Percentiles rank a stretch among this genome's conserved stretches.
phyloP scores from a whole-genome alignment of 1,140 invertebrate genomes.

The Diorhabda elongata region DNA sequence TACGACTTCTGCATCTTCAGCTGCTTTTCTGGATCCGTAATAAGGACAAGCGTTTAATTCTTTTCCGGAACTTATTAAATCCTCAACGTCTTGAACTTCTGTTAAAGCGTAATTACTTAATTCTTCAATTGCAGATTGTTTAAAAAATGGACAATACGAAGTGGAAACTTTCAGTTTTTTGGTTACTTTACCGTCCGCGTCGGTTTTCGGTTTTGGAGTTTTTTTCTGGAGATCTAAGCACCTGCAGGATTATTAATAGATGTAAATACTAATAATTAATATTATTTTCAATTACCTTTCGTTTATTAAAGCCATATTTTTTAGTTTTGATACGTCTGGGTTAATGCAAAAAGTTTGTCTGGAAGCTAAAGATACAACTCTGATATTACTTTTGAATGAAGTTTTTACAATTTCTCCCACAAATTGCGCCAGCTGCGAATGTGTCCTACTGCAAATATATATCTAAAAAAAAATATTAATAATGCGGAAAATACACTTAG shows the following conservation, averaged over 20 bases:
- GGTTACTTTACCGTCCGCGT: conserved; percentile 59
- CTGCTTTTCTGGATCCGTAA: conserved; percentile 77
- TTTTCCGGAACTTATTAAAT: conserved; percentile 68
- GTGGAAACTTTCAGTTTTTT: conserved; percentile 54
- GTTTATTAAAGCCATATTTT: conserved; percentile 82
- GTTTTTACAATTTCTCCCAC: conserved; percentile 86
- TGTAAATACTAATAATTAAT: background rate
- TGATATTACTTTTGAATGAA: conserved; percentile 64
- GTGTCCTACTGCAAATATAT: conserved; percentile 72
- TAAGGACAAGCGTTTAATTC: conserved; percentile 82
- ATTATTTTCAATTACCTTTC: conserved; percentile 58
- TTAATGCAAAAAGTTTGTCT: conserved; percentile 92
- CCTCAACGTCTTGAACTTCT: conserved; percentile 84
- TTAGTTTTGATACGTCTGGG: conserved; percentile 69
- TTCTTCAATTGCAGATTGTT: conserved; percentile 60
- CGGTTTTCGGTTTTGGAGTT: conserved; percentile 54
- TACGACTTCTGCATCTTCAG: conserved; percentile 76
- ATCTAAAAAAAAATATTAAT: conserved; percentile 11
- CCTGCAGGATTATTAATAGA: conserved; percentile 45
- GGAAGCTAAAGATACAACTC: conserved; percentile 85
- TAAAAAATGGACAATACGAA: conserved; percentile 63
- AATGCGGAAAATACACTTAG: conserved; percentile 13
- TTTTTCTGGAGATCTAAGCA: conserved; percentile 86
- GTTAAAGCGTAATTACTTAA: conserved; percentile 64
- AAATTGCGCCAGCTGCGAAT: conserved; percentile 94